Conservation (phyloP, 1,140 invertebrate genomes). For the Ceratitis capitata region DNA sequence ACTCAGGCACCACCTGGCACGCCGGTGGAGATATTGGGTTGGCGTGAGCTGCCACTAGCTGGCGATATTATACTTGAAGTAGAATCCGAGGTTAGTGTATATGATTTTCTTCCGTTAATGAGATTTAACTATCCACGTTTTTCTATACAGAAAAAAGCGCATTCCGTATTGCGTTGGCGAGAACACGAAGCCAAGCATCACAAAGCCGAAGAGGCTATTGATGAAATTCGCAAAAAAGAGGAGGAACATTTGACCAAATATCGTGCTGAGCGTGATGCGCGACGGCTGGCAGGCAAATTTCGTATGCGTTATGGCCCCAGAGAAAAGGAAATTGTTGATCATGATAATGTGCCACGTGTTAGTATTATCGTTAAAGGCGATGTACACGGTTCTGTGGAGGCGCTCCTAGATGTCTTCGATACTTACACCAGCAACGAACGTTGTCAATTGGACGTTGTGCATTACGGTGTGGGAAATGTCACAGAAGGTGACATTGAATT, state of each 20-base stretch:
- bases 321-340: conserved; percentile 66
- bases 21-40: conserved; percentile 89
- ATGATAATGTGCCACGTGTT: conserved; percentile 66
- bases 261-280: conserved; percentile 71
- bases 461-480: conserved; percentile 89
- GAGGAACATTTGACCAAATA: conserved; percentile 78
- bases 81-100: conserved; percentile 71
- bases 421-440: conserved; percentile 81
- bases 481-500: conserved; percentile 86
- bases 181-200: conserved; percentile 69
- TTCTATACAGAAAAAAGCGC: conserved; percentile 73
- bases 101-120: not conserved
- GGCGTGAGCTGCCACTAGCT: conserved; percentile 85
- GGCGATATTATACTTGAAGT: conserved; percentile 91
- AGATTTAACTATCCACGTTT: not conserved
- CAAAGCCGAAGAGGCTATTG: conserved; percentile 70
- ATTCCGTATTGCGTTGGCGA: conserved; percentile 75
- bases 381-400: conserved; percentile 92
- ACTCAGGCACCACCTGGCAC: conserved; percentile 76
- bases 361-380: conserved; percentile 78
- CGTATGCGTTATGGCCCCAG: conserved; percentile 68
- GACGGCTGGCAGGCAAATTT: conserved; percentile 70
- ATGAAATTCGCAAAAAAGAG: conserved; percentile 74
- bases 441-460: conserved; percentile 86
- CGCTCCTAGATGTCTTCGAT: conserved; percentile 90